Conservation (phyloP, 2,797 vertebrate species). For the Bradypodion pumilum region DNA sequence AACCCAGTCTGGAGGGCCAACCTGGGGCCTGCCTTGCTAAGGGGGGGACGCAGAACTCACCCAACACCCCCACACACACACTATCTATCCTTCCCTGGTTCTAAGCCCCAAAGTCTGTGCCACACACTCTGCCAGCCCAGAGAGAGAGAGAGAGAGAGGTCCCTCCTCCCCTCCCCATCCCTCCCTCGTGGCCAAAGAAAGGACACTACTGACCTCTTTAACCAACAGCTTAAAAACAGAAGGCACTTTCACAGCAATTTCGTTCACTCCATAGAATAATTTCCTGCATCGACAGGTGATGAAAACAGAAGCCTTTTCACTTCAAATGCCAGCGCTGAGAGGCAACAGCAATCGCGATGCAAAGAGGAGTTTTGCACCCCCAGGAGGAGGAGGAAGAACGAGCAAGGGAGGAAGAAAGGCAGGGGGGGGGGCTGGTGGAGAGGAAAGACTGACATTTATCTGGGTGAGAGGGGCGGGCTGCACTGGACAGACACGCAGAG, state of each 20-base stretch:
- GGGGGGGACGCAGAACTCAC: too few relatives aligned
- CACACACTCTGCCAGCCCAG: too few relatives aligned
- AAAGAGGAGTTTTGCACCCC: neutral
- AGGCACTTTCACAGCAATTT: constrained; percentile 99
- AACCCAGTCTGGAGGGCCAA: too few relatives aligned
- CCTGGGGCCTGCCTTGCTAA: too few relatives aligned
- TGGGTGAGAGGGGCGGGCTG: neutral
- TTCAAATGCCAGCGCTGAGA: neutral
- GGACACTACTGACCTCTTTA: constrained; percentile 89
- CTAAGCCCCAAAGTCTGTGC: too few relatives aligned
- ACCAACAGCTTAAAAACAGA: constrained; percentile 99
- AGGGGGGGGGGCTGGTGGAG: too few relatives aligned
- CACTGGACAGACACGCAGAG: neutral
- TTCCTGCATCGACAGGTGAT: constrained; percentile 77
- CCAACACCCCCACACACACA: too few relatives aligned
- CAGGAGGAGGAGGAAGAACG: neutral
- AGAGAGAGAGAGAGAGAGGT: too few relatives aligned
- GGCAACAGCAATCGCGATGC: neutral
- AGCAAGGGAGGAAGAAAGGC: too few relatives aligned
- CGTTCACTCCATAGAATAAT: constrained; percentile 96
- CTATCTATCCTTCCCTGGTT: too few relatives aligned
- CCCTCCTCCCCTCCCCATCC: too few relatives aligned
- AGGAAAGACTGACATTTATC: too few relatives aligned
- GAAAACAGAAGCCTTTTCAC: neutral
- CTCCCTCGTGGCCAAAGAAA: neutral